These are phyloP conservation scores for Brachyistius frenatus DNA, from an alignment of 2,113 vertebrate species.

Conservation along the genomic window DNA sequence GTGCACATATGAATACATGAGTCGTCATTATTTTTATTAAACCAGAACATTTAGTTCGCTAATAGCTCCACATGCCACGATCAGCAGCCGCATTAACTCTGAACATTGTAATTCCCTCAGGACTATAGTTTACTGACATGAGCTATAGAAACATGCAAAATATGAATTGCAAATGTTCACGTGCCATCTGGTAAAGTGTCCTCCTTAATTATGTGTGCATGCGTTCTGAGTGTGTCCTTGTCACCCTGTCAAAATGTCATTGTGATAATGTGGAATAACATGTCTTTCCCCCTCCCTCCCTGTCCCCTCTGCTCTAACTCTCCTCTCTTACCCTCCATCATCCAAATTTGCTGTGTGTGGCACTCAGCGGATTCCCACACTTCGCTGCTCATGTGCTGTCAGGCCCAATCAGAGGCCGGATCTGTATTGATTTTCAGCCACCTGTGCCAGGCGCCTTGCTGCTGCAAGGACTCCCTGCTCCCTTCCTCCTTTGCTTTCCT, in stretches of 20 bases:
- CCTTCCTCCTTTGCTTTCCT: constrained; percentile 57
- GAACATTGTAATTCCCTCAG: constrained; percentile 1
- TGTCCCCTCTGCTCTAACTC: constrained; percentile 41
- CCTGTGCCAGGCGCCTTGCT: constrained; percentile 83
- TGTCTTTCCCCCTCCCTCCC: constrained; percentile 34
- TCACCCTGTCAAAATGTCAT: constrained; percentile 44
- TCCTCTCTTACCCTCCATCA: constrained; percentile 55
- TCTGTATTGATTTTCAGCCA: constrained; percentile 76
- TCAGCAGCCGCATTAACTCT: constrained; percentile 41
- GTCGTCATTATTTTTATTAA: constrained; percentile 83
- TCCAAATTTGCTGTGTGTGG: constrained; percentile 75
- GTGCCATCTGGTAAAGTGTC: constrained; percentile 50
- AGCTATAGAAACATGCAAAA: constrained; percentile 39
- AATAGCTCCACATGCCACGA: constrained; percentile 66
- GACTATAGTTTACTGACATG: constrained; percentile 26
- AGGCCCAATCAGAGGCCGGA: constrained; percentile 68
- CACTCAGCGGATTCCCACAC: constrained; percentile 75
- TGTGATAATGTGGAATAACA: constrained; percentile 56
- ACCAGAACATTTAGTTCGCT: constrained; percentile 80
- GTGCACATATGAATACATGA: constrained; percentile 27
- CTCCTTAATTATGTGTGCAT: constrained; percentile 37
- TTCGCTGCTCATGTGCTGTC: constrained; percentile 56
- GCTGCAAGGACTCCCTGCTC: constrained; percentile 67
- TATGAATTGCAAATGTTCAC: constrained; percentile 34
- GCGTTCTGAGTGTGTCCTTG: constrained; percentile 39